Base-by-base conservation (phyloP, 2,797 vertebrate species). In the Phaenicophaeus curvirostris region DNA sequence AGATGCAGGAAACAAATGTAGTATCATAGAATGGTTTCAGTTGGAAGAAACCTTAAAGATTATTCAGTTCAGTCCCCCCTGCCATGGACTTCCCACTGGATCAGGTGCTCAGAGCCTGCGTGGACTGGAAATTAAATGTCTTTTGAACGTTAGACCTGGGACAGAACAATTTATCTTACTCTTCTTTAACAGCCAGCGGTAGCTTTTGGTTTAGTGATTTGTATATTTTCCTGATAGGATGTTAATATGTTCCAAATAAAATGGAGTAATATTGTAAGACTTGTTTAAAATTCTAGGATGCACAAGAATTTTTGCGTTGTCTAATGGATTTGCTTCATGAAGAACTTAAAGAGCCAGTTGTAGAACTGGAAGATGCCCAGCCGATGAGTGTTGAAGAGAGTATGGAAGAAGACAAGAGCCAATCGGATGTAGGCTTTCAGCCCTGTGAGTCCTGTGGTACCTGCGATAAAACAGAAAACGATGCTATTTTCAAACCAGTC, bases 271-370 rank as follows among this genome's bases (percentile, higher is more conserved):
- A 8, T 15, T 42, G 7, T 54, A 24, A 85, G 73, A 67, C 41
- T 68, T 88, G 9, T 91, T 94, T 86, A n/a, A 95, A 95, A 96
- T 92, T 30, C 55, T 93, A 99, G 99, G 99, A 99, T 83, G 99
- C 99, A 51, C 99, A 99, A 97, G 99, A 99, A 96, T 99, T 99
- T 97, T 97, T 99, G 91, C 99, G 99, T 85, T 99, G 99, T 95
- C 95, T 99, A 71, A 99, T 99, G 99, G 99, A 99, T 98, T 98
- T 99, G 83, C 98, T 99, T 83, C 99, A 99, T 42, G 99, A 99
- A 95, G 99, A 99, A 94, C 97, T 99, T 86, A 99, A 99, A 94
- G 99, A 99, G 93, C 96, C 97, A 2, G 72, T 98, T 89, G 95
- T 98, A 15, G 99, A 99, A 91, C 96, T 97, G 11, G 98, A 98